A percentile compares a stretch with the other conserved stretches of the same genome.
These are phyloP conservation scores for Drosophila kurseongensis DNA, from an alignment of 1,140 invertebrate species.

Conservation along the genomic window DNA sequence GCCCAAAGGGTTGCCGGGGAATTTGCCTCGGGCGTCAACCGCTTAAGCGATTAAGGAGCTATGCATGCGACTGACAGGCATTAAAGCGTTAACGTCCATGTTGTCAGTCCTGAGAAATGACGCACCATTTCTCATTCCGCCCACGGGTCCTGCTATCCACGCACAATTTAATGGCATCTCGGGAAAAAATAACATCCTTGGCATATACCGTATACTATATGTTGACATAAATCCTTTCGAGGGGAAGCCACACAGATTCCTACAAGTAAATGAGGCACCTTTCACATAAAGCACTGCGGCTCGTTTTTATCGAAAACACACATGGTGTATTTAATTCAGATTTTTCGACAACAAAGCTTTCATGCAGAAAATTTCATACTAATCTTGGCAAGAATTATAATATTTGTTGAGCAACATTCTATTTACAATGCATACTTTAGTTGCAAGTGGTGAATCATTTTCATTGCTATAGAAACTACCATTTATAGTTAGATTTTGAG, in stretches of 20 bases:
- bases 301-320: no score
- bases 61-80: slow-evolving; percentile 49
- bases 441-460: not conserved
- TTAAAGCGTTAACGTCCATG: slow-evolving; percentile 48
- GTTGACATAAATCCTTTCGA: slow-evolving; percentile 10
- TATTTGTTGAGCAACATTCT: no score
- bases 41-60: slow-evolving; percentile 48
- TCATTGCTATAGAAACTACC: not conserved
- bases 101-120: slow-evolving; percentile 55
- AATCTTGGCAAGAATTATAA: no score
- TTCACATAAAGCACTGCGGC: not conserved
- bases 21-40: slow-evolving; percentile 13
- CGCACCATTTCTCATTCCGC: slow-evolving; percentile 26
- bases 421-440: not conserved
- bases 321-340: no score
- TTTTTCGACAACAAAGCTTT: no score
- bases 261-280: not conserved
- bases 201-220: slow-evolving; percentile 1
- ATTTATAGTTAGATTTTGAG: not conserved
- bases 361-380: no score
- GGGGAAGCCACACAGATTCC: not conserved
- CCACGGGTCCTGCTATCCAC: not conserved
- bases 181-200: slow-evolving; percentile 7
- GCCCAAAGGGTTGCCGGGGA: slow-evolving; percentile 43
- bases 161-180: slow-evolving; percentile 29